Evolutionary conservation across 2,797 vertebrate genomes (phyloP), one percentile per base, ranked within the genome.

Genomic region (Chrosomus eos): DNA sequence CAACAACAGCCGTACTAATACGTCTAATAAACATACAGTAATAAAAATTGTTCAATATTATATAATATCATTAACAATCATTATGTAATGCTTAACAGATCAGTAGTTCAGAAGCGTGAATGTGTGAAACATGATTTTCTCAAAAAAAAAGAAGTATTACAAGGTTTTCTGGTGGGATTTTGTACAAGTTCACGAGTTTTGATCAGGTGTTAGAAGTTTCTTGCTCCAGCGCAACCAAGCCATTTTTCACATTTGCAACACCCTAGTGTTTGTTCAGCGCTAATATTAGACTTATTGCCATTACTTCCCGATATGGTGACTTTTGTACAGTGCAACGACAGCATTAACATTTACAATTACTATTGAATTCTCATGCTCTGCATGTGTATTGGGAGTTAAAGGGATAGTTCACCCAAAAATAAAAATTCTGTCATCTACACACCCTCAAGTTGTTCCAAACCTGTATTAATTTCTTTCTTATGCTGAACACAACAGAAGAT

Each of bases 221-320:
- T 26, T 8, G 13, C 51, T 26, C 74, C 51, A 58, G 8, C 3
- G 9, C n/a, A 43, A 23, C 26, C n/a, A 60, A 76, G n/a, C 28
- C 0, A 13, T 78, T 62, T 43, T 62, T 78, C 18, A 43, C 16
- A 43, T 43, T 62, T 14, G 18, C 55, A 62, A 43, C n/a, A 78
- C 55, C 7, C 11, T 51, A 43, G 60, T 66, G 28, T 66, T 67
- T 48, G 19, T 9, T 66, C 60, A 31, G 26, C 40, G 3, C 53
- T 79, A 79, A 79, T 23, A 66, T 79, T 45, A 48, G 18, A 79
- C 7, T 0, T 66, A 80, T 23, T 45, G 26, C 6, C 13, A 31
- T 80, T 51, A 64, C 40, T 79, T 79, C 38, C 36, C 7, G 10
- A 48, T 66, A 79, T 51, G 33, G 19, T 80, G 40, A 78, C 76